Percentiles rank a stretch among this genome's conserved stretches.
Conservation (phyloP, 2,113 vertebrate species). For the Rallus limicola region DNA sequence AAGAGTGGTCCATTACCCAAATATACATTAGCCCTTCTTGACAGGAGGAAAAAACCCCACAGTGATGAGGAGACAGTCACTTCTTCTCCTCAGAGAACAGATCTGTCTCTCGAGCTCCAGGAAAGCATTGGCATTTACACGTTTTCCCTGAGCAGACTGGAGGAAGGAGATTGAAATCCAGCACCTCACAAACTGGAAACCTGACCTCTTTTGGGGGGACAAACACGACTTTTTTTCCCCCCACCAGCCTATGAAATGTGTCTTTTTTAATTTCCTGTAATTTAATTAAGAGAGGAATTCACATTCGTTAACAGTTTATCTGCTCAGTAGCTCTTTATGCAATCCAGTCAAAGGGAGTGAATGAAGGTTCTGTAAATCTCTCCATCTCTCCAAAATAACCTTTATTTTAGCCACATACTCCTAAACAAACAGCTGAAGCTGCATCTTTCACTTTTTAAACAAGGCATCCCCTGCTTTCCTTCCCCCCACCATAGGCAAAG, state of each 20-base stretch:
- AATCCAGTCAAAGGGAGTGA: neutral
- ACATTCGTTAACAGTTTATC: slow-evolving; percentile 15
- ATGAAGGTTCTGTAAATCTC: slow-evolving; percentile 30
- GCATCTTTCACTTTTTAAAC: neutral
- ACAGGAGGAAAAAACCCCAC: neutral
- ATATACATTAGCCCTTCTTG: neutral
- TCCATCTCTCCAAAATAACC: neutral
- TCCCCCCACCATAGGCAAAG: accelerated
- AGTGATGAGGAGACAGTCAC: accelerated
- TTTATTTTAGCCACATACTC: slow-evolving; percentile 12
- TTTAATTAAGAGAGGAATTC: slow-evolving; percentile 61
- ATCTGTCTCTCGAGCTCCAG: neutral
- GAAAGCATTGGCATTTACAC: neutral
- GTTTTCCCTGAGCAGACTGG: neutral
- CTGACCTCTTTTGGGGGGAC: neutral
- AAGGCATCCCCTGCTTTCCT: neutral
- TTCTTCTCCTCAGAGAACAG: neutral
- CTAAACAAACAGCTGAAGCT: slow-evolving; percentile 20
- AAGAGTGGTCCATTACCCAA: neutral
- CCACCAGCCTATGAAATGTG: neutral
- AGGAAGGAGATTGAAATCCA: neutral
- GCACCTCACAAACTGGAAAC: neutral
- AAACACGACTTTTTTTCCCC: neutral
- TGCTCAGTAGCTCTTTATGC: slow-evolving; percentile 45
- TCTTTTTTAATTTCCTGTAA: slow-evolving; percentile 61